Evolutionary conservation across 2,888 invertebrate species (phyloP).

Genomic region (Marronus borbonicus): DNA sequence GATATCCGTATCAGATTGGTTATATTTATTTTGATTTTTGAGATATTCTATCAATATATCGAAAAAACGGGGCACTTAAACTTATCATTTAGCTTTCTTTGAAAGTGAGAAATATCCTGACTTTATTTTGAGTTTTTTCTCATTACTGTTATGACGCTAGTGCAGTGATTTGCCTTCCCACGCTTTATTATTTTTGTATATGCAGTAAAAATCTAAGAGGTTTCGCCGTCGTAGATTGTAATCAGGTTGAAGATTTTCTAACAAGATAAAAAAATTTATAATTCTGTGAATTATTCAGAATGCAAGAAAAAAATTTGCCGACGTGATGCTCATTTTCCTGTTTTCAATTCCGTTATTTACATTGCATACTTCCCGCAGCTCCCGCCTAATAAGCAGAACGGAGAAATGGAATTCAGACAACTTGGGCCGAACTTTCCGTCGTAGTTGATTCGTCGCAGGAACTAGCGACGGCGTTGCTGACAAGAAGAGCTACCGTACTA

Average conservation of each 20-base stretch:
- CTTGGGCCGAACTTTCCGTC: conserved; percentile 1
- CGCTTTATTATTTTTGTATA: too few species aligned
- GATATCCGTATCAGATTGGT: too few species aligned
- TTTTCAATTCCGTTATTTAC: conserved; percentile 8
- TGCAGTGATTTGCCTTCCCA: too few species aligned
- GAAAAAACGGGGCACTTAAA: too few species aligned
- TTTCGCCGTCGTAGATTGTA: not conserved
- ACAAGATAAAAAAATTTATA: not conserved
- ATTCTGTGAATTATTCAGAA: not conserved
- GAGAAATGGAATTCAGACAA: conserved; percentile 5
- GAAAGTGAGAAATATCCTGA: too few species aligned
- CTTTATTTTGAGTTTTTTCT: too few species aligned
- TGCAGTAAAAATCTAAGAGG: too few species aligned
- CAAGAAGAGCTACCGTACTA: conserved; percentile 14
- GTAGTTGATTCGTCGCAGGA: conserved; percentile 25
- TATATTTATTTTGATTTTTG: too few species aligned
- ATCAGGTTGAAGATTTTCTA: not conserved
- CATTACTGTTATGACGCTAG: too few species aligned
- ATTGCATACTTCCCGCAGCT: conserved; percentile 9
- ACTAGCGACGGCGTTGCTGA: not conserved
- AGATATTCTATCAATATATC: too few species aligned
- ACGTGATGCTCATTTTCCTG: not conserved
- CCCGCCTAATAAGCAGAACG: conserved; percentile 26
- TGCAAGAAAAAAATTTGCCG: not conserved
- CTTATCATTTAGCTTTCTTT: too few species aligned